phyloP scores from a whole-genome alignment of 2,113 vertebrate species.

The Pleuronectes platessa region DNA sequence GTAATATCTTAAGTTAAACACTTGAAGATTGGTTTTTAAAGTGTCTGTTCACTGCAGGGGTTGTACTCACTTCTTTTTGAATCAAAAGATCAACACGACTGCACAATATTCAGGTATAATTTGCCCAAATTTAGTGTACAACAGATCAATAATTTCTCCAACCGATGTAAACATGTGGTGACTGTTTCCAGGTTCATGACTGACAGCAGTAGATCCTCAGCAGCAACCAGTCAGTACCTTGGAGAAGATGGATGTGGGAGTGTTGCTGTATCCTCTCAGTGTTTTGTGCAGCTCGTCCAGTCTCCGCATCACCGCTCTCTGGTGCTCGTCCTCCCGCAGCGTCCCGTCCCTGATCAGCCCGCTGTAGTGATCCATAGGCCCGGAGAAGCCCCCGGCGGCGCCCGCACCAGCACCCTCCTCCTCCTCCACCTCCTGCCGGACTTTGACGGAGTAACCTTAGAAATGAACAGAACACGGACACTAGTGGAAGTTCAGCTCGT shows the following conservation, averaged over 20 bases:
- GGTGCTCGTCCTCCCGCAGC: conserved; percentile 80
- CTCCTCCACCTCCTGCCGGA: conserved; percentile 55
- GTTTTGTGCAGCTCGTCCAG: conserved; percentile 79
- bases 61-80: too few species aligned
- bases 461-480: too few species aligned
- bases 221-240: conserved; percentile 59
- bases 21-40: too few species aligned
- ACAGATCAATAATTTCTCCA: too few species aligned
- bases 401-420: not conserved
- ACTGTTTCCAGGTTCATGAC: not conserved
- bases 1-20: too few species aligned
- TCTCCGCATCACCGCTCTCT: conserved; percentile 74
- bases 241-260: conserved; percentile 71
- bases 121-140: too few species aligned
- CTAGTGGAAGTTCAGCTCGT: not conserved
- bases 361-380: conserved; percentile 80
- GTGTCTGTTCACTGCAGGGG: too few species aligned
- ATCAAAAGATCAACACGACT: too few species aligned
- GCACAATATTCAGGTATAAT: too few species aligned
- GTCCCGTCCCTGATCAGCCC: conserved; percentile 69
- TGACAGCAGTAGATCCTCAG: too few species aligned
- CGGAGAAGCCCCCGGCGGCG: conserved; percentile 42
- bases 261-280: conserved; percentile 81
- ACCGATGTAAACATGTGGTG: not conserved
- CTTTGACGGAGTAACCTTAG: conserved; percentile 66